Percentiles rank a stretch among this genome's conserved stretches.
phyloP scores from a whole-genome alignment of 2,888 invertebrate species.

The Xanthorhoe spadicearia region DNA sequence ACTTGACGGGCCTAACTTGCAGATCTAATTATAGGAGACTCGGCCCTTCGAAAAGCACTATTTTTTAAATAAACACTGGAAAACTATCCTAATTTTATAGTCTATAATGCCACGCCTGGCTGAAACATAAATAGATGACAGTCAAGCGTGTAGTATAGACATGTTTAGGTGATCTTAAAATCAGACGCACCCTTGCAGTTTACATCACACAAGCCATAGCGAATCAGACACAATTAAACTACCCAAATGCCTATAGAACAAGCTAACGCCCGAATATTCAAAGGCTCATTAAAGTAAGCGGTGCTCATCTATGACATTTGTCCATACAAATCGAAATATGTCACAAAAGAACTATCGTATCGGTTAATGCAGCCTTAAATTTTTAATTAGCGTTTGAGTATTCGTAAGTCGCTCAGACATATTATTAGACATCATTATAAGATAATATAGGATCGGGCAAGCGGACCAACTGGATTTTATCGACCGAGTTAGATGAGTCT shows the following conservation, averaged over 20 bases:
- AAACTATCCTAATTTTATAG: background rate
- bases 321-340: too few relatives aligned
- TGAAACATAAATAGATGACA: background rate
- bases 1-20: slow-evolving; percentile 8
- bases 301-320: too few relatives aligned
- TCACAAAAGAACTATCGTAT: too few relatives aligned
- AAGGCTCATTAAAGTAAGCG: too few relatives aligned
- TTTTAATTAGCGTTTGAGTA: too few relatives aligned
- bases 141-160: background rate
- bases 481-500: background rate
- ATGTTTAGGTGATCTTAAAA: background rate
- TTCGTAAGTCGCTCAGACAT: background rate
- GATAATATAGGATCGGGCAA: too few relatives aligned
- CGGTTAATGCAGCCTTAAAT: too few relatives aligned
- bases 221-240: background rate
- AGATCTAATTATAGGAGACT: slow-evolving; percentile 6
- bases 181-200: slow-evolving; percentile 10
- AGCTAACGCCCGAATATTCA: too few relatives aligned
- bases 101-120: background rate
- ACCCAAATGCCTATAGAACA: background rate
- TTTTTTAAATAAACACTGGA: slow-evolving; percentile 12
- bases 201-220: slow-evolving; percentile 30
- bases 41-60: slow-evolving; percentile 8
- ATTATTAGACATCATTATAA: too few relatives aligned
- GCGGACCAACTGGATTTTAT: background rate